These are phyloP conservation scores for Drosophila pseudotakahashii DNA, from an alignment of 2,888 invertebrate species.

Conservation along the genomic window DNA sequence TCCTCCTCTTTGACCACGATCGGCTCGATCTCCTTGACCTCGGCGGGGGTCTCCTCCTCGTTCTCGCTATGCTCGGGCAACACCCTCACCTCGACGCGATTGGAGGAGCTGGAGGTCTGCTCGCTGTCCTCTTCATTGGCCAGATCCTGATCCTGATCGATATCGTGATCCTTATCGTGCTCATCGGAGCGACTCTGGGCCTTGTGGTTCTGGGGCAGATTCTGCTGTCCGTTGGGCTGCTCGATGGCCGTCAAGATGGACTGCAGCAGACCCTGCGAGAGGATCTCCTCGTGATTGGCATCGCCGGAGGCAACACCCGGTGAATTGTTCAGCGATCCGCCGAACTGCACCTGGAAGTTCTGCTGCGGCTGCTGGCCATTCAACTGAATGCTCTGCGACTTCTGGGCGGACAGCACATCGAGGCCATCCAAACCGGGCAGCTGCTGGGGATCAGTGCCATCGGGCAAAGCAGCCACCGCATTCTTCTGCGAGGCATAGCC, in stretches of 20 bases:
- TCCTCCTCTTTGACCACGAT: constrained; percentile 68
- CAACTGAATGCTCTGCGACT: constrained; percentile 83
- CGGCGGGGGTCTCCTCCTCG: constrained; percentile 52
- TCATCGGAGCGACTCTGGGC: constrained; percentile 80
- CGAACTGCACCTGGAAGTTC: constrained; percentile 91
- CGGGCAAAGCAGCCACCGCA: constrained; percentile 70
- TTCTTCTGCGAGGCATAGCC: constrained; percentile 82
- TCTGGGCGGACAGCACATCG: constrained; percentile 82
- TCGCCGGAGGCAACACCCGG: constrained; percentile 63
- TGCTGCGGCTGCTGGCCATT: constrained; percentile 85
- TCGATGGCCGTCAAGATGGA: constrained; percentile 93
- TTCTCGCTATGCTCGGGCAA: constrained; percentile 41
- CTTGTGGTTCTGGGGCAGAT: constrained; percentile 60
- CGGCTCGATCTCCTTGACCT: constrained; percentile 66
- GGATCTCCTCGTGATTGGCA: constrained; percentile 89
- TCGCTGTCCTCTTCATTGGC: constrained; percentile 9
- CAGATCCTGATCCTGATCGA: constrained; percentile 37
- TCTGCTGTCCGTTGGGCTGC: constrained; percentile 85
- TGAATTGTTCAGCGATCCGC: constrained; percentile 83
- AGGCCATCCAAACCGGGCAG: constrained; percentile 81
- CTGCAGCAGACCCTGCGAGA: constrained; percentile 91
- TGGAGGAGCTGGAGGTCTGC: constrained; percentile 35
- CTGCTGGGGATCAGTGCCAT: constrained; percentile 70
- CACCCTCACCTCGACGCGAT: constrained; percentile 52
- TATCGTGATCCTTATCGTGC: not conserved